Base-by-base conservation (phyloP, 2,888 invertebrate genomes). In the Caenorhabditis becei region DNA sequence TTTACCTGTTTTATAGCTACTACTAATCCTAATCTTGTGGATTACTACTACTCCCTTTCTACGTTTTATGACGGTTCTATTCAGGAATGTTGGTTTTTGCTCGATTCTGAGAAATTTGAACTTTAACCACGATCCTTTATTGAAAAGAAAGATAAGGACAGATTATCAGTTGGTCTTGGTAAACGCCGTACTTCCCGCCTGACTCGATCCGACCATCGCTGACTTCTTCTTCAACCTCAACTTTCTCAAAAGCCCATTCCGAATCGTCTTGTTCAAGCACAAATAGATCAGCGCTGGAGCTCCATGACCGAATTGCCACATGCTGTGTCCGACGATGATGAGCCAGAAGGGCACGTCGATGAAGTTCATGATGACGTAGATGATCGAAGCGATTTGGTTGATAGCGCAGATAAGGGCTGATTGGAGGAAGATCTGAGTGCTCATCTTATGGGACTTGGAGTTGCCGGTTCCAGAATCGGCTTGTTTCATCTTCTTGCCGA, bases 311-410 rank as follows among this genome's bases (percentile, higher is more conserved):
- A 62, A 69, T 37, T 80, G 80, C 80, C 80, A 80, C 14, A 65
- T 24, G 49, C 71, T 63, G 35, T 80, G 80, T 0, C 80, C 80
- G n/a, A 77, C 28, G 53, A 77, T 65, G 20, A 77, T 66, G 8
- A 80, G 41, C 70, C 65, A 75, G 14, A 66, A 23, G 18, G 75
- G 77, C 1, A 74, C 77, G 20, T 41, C 37, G 23, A 80, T 66
- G 62, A 77, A 80, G 54, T 80, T 75, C 80, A 80, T 80, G 70
- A 77, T 59, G 56, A 80, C 80, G 26, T 80, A 80, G 47, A 80
- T 77, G 28, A 80, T 26, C 11, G 80, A 70, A 2, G 80, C 80
- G 28, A 77, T 49, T 26, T 65, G 77, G 35, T 80, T 80, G 20
- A 70, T 61, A 0, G 61, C 65, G 24, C 80, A 80, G 35, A 80